Evolutionary conservation across 2,888 invertebrate genomes (phyloP).

Genomic region (Coenonympha glycerion): DNA sequence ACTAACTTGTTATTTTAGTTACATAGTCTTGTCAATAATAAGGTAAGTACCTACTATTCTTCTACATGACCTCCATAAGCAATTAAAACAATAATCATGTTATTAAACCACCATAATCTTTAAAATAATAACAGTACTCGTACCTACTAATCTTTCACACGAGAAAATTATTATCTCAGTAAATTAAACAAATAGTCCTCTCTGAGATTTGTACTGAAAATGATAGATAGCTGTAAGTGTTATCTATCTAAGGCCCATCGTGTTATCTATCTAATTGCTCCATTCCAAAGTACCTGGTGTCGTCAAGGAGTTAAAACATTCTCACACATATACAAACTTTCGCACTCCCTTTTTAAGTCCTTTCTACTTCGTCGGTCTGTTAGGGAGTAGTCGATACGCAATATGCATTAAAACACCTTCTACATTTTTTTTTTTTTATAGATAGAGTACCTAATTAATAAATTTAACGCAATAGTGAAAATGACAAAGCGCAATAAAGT

Average conservation of each 20-base stretch:
- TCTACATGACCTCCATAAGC: not conserved
- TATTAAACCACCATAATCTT: not conserved
- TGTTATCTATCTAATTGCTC: too few relatives aligned
- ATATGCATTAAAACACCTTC: too few relatives aligned
- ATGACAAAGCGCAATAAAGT: conserved; percentile 54
- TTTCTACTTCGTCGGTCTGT: not conserved
- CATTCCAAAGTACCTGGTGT: too few relatives aligned
- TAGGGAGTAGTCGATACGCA: not conserved
- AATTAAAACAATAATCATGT: not conserved
- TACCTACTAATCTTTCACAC: not conserved
- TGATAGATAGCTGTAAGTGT: not conserved
- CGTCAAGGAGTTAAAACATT: too few relatives aligned
- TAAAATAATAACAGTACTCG: not conserved
- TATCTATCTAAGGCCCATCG: too few relatives aligned
- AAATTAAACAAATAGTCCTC: not conserved
- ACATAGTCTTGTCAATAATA: too few relatives aligned
- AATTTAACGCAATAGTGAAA: conserved; percentile 47
- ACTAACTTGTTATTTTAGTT: too few relatives aligned
- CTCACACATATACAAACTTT: too few relatives aligned
- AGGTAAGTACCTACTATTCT: too few relatives aligned
- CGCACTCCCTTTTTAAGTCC: too few relatives aligned
- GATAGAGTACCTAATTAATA: conserved; percentile 18
- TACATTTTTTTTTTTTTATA: too few relatives aligned
- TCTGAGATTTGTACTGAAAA: not conserved
- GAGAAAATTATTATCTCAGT: not conserved